Conservation (phyloP, 2,888 invertebrate genomes). For the Calameuta filiformis region DNA sequence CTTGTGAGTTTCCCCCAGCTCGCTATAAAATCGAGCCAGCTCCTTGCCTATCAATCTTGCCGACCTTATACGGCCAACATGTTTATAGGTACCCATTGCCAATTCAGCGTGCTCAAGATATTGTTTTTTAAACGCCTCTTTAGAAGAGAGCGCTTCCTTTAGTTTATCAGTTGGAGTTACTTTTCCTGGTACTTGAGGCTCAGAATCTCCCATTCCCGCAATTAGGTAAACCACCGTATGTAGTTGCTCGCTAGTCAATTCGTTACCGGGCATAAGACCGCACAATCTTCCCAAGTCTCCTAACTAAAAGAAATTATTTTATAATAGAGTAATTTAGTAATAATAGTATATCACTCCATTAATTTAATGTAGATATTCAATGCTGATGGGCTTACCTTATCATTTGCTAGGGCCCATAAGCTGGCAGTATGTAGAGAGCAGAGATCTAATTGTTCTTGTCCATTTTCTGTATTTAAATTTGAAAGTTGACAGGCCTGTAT, state of each 20-base stretch:
- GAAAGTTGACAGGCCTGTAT: conserved; percentile 81
- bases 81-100: conserved; percentile 96
- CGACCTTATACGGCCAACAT: conserved; percentile 82
- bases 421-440: conserved; percentile 89
- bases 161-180: conserved; percentile 83
- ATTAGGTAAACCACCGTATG: conserved; percentile 91
- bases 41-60: conserved; percentile 91
- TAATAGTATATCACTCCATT: background rate
- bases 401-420: conserved; percentile 88
- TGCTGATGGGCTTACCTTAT: conserved; percentile 72
- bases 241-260: conserved; percentile 87
- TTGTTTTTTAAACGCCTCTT: conserved; percentile 87
- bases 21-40: conserved; percentile 90
- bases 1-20: conserved; percentile 86
- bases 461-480: conserved; percentile 74
- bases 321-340: background rate
- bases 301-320: conserved; percentile 69
- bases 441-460: conserved; percentile 69
- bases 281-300: conserved; percentile 88
- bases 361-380: background rate
- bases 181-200: conserved; percentile 63
- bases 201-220: conserved; percentile 88
- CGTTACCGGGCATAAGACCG: conserved; percentile 86
- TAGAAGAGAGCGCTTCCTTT: conserved; percentile 90
- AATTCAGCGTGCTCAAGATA: conserved; percentile 93